Percentiles rank a stretch among this genome's conserved stretches.
Conservation (phyloP, 2,113 vertebrate genomes). For the Cololabis saira region DNA sequence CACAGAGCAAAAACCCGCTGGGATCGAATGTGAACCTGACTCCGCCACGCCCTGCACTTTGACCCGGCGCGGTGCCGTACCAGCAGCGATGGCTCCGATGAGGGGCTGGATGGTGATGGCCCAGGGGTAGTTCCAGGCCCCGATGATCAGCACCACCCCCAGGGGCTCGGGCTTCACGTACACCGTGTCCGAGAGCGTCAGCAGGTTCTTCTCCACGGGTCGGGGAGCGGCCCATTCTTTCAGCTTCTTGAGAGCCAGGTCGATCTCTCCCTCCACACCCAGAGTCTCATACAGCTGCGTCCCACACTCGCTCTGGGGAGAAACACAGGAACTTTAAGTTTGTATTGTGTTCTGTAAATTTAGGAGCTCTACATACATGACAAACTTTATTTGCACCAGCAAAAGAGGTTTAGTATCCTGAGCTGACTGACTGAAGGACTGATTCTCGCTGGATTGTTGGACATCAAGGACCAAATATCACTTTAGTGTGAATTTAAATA, state of each 20-base stretch:
- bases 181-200: slow-evolving; percentile 83
- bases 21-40: slow-evolving; percentile 16
- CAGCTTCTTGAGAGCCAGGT: slow-evolving; percentile 78
- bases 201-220: slow-evolving; percentile 79
- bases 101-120: slow-evolving; percentile 86
- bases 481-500: too few species aligned
- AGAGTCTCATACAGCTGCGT: slow-evolving; percentile 83
- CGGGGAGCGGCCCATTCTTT: slow-evolving; percentile 85
- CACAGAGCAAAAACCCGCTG: not conserved
- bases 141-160: slow-evolving; percentile 90
- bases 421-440: too few species aligned
- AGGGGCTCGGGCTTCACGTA: slow-evolving; percentile 87
- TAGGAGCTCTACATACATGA: too few species aligned
- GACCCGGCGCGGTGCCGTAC: slow-evolving; percentile 59
- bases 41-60: slow-evolving; percentile 24
- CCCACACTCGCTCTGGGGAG: slow-evolving; percentile 73
- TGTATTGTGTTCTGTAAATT: not conserved
- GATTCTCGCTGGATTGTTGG: too few species aligned
- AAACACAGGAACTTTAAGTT: not conserved
- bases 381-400: too few species aligned
- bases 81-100: slow-evolving; percentile 93
- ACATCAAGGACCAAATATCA: too few species aligned
- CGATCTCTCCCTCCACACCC: slow-evolving; percentile 82
- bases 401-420: too few species aligned
- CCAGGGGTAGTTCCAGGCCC: slow-evolving; percentile 96